Evolutionary conservation across 2,113 vertebrate species (phyloP).

Genomic region (Scomber colias): DNA sequence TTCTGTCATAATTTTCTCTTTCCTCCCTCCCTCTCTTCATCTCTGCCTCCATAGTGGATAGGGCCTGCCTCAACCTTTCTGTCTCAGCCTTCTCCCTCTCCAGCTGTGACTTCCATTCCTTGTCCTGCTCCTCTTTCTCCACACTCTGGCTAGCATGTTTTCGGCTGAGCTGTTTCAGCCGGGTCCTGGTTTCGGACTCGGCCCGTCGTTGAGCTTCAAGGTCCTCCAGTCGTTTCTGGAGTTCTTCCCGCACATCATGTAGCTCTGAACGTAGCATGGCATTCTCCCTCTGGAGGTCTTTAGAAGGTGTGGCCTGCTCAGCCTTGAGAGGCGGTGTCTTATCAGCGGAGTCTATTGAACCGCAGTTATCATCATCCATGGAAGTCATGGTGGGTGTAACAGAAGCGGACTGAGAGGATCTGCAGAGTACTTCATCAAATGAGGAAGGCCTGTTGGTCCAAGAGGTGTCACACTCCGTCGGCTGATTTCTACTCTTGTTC

Average conservation of each 20-base stretch:
- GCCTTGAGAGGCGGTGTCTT: not conserved
- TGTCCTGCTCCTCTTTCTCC: constrained; percentile 72
- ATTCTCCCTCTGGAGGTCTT: constrained; percentile 77
- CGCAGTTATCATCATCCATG: not conserved
- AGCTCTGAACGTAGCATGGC: constrained; percentile 76
- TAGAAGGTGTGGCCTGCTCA: not conserved
- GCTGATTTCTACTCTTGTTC: constrained; percentile 31
- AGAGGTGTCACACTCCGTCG: not conserved
- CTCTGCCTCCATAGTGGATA: constrained; percentile 71
- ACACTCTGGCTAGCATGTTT: constrained; percentile 74
- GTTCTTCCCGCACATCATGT: constrained; percentile 72
- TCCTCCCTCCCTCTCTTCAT: constrained; percentile 49
- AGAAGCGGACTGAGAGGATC: not conserved
- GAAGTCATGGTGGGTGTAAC: not conserved
- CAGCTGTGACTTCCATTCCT: constrained; percentile 72
- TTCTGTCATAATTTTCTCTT: constrained; percentile 32
- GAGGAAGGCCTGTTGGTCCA: not conserved
- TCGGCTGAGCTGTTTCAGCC: constrained; percentile 83
- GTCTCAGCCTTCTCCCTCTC: constrained; percentile 78
- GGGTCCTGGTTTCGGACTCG: constrained; percentile 80
- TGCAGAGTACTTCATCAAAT: constrained; percentile 1
- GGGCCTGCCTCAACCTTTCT: constrained; percentile 64
- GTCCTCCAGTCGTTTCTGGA: constrained; percentile 82
- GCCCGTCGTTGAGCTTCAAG: constrained; percentile 83
- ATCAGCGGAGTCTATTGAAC: constrained; percentile 5